Conservation (phyloP, 2,113 vertebrate species). For the Clinocottus analis region DNA sequence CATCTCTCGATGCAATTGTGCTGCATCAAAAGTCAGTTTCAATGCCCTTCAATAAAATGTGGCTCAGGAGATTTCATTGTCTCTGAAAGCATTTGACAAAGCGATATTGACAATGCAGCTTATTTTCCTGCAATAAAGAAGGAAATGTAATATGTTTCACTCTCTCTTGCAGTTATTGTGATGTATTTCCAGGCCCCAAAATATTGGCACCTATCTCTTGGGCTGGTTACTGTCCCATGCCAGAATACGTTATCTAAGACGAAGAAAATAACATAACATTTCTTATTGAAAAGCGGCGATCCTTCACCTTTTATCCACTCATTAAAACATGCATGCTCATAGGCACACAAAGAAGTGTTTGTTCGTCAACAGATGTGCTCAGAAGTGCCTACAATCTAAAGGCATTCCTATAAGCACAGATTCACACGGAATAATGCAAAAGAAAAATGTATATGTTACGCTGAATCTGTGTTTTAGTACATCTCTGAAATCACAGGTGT, state of each 20-base stretch:
- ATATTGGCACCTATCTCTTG: constrained; percentile 55
- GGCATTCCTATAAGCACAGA: not conserved
- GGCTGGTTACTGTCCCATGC: constrained; percentile 47
- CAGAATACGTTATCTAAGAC: constrained; percentile 49
- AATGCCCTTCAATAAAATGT: constrained; percentile 38
- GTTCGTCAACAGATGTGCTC: not conserved
- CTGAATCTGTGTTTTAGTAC: constrained; percentile 29
- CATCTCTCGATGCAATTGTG: constrained; percentile 51
- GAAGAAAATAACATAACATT: constrained; percentile 64
- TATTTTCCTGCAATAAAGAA: constrained; percentile 60
- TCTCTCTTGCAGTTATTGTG: constrained; percentile 50
- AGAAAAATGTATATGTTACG: constrained; percentile 8
- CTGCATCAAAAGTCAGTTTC: constrained; percentile 58
- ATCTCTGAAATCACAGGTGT: constrained; percentile 46
- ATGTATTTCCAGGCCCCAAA: constrained; percentile 61
- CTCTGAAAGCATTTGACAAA: constrained; percentile 65
- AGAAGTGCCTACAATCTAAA: not conserved
- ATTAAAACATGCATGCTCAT: constrained; percentile 28
- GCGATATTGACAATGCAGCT: constrained; percentile 65
- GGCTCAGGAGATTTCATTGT: constrained; percentile 62
- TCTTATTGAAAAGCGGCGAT: constrained; percentile 61
- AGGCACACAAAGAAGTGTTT: constrained; percentile 1
- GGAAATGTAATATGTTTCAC: constrained; percentile 69
- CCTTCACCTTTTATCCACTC: constrained; percentile 60
- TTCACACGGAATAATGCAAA: not conserved